These are phyloP conservation scores for Tautogolabrus adspersus DNA, from an alignment of 2,113 vertebrate genomes.

Conservation along the genomic window DNA sequence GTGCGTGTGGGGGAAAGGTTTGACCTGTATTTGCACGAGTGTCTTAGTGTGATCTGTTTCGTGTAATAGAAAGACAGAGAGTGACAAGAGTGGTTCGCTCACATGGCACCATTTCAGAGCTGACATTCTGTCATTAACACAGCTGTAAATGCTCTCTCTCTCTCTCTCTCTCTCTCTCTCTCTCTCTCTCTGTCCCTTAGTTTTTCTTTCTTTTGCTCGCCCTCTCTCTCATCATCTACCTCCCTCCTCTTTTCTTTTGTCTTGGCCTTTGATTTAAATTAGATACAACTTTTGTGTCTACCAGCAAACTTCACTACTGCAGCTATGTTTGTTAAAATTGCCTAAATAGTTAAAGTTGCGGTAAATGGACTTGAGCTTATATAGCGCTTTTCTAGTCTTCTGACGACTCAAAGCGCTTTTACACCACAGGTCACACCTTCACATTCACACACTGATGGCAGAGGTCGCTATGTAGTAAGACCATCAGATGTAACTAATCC, in stretches of 20 bases:
- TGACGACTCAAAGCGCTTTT: no score
- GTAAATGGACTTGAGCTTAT: no score
- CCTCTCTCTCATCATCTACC: background rate
- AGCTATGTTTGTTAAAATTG: background rate
- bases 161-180: conserved; percentile 7
- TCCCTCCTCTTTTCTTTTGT: conserved; percentile 1
- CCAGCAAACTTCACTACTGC: background rate
- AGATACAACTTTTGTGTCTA: background rate
- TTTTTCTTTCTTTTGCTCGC: background rate
- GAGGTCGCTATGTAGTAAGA: no score
- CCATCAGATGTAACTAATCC: no score
- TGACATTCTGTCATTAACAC: conserved; percentile 54
- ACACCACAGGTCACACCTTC: no score
- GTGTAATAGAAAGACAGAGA: conserved; percentile 25
- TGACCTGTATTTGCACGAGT: conserved; percentile 10
- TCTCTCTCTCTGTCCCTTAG: conserved; percentile 27
- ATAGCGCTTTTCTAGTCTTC: no score
- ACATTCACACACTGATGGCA: no score
- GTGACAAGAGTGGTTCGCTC: conserved; percentile 26
- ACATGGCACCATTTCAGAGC: conserved; percentile 36
- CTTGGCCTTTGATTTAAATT: conserved; percentile 8
- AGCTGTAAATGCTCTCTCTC: conserved; percentile 40
- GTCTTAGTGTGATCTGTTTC: conserved; percentile 34
- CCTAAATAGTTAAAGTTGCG: no score
- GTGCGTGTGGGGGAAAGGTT: conserved; percentile 10